Conservation (phyloP, 2,888 invertebrate genomes). For the Oscheius myriophilus region DNA sequence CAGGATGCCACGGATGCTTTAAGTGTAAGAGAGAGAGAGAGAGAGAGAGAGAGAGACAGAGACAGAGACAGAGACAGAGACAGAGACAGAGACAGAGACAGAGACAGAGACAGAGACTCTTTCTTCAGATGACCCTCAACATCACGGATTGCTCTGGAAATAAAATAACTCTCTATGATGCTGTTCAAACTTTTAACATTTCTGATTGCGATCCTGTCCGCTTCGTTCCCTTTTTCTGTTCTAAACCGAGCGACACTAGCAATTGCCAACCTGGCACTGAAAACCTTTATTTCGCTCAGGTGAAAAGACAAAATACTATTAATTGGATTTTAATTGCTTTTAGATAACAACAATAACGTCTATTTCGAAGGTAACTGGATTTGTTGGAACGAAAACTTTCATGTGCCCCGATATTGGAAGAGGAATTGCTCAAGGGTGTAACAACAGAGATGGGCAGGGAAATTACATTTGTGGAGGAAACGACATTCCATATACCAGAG, state of each 20-base stretch:
- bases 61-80: too few species aligned
- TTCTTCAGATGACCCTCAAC: background rate
- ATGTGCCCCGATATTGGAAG: background rate
- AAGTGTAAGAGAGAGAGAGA: too few species aligned
- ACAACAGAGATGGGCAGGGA: slow-evolving; percentile 4
- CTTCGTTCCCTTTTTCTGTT: slow-evolving; percentile 20
- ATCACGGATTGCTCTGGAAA: slow-evolving; percentile 10
- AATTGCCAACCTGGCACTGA: slow-evolving; percentile 6
- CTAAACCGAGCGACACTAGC: background rate
- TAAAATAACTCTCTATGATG: slow-evolving; percentile 11
- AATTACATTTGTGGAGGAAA: slow-evolving; percentile 19
- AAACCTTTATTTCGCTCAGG: slow-evolving; percentile 18
- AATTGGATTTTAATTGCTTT: background rate
- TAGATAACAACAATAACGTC: background rate
- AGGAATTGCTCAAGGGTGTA: background rate
- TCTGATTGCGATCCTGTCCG: background rate
- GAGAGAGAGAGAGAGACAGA: too few species aligned
- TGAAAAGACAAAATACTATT: background rate
- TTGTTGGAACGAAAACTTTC: slow-evolving; percentile 8
- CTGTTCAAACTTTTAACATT: background rate
- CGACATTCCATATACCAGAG: slow-evolving; percentile 3
- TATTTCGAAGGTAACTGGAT: background rate
- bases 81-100: too few species aligned
- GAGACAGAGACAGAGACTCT: background rate
- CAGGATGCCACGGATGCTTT: too few species aligned